A percentile compares a stretch with the other conserved stretches of the same genome.
Evolutionary conservation across 2,888 invertebrate species (phyloP).

Genomic region (Drosophila bunnanda): DNA sequence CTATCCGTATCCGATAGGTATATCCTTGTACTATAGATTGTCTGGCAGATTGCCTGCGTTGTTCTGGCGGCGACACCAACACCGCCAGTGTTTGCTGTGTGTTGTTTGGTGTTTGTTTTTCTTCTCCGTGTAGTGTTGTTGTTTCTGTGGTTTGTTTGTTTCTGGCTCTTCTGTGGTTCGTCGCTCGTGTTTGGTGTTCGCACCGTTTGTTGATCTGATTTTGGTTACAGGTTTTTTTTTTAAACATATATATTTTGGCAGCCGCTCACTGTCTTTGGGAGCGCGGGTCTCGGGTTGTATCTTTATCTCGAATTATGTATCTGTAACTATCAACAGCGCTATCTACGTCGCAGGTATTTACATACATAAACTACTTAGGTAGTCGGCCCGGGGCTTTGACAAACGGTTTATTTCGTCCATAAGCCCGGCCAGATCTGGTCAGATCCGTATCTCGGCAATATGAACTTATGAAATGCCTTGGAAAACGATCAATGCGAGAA

Average conservation of each 20-base stretch:
- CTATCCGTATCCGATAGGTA: conserved; percentile 18
- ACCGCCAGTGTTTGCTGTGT: conserved; percentile 26
- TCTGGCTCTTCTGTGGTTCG: conserved; percentile 34
- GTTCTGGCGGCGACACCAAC: conserved; percentile 39
- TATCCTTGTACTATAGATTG: conserved; percentile 37
- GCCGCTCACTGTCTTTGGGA: conserved; percentile 32
- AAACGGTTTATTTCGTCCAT: conserved; percentile 54
- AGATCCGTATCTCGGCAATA: conserved; percentile 37
- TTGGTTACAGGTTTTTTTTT: conserved; percentile 52
- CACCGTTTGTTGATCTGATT: conserved; percentile 62
- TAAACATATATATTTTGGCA: conserved; percentile 34
- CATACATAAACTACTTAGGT: conserved; percentile 48
- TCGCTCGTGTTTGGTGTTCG: conserved; percentile 53
- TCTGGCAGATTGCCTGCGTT: conserved; percentile 40
- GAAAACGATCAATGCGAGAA: conserved; percentile 17
- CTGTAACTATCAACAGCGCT: conserved; percentile 55
- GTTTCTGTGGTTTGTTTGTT: conserved; percentile 11
- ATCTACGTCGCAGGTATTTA: conserved; percentile 56
- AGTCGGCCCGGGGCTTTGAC: conserved; percentile 48
- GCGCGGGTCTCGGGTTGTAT: conserved; percentile 40
- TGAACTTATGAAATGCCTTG: conserved; percentile 60
- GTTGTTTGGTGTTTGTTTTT: conserved; percentile 18
- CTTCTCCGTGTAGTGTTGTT: conserved; percentile 11
- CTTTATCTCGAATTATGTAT: conserved; percentile 55
- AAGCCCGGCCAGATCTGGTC: conserved; percentile 41